Evolutionary conservation across 2,888 invertebrate species (phyloP).

Genomic region (Diarsia rubi): DNA sequence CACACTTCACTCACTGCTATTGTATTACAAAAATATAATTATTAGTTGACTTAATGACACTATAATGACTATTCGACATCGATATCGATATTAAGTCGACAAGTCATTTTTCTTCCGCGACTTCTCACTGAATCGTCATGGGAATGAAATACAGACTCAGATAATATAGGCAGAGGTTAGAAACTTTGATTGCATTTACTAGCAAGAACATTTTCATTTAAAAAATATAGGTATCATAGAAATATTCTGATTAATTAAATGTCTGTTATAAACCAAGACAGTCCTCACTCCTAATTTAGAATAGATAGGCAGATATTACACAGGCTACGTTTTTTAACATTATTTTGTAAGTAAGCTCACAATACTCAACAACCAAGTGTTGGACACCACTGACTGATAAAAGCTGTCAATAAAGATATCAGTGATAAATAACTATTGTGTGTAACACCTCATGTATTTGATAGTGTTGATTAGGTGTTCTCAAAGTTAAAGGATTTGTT

Average conservation of each 20-base stretch:
- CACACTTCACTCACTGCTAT: constrained; percentile 11
- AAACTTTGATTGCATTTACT: constrained; percentile 20
- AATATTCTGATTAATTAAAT: neutral
- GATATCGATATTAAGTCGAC: too few relatives aligned
- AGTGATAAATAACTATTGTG: constrained; percentile 61
- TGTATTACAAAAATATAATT: neutral
- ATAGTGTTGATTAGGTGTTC: constrained; percentile 33
- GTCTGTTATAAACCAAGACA: neutral
- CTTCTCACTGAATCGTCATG: constrained; percentile 22
- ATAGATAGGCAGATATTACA: neutral
- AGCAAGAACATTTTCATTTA: neutral
- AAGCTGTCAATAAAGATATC: constrained; percentile 64
- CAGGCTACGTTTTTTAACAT: neutral
- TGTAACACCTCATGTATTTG: constrained; percentile 42
- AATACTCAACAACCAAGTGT: constrained; percentile 57
- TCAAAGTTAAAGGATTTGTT: neutral
- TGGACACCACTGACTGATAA: constrained; percentile 71
- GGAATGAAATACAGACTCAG: constrained; percentile 8
- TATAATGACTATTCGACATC: too few relatives aligned
- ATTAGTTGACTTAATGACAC: too few relatives aligned
- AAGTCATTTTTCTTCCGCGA: constrained; percentile 7
- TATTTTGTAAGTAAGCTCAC: neutral
- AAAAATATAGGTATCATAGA: neutral
- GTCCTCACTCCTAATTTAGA: neutral
- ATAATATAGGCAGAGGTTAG: constrained; percentile 31